Evolutionary conservation across 2,797 vertebrate species (phyloP).

Genomic region (Mycteria americana): DNA sequence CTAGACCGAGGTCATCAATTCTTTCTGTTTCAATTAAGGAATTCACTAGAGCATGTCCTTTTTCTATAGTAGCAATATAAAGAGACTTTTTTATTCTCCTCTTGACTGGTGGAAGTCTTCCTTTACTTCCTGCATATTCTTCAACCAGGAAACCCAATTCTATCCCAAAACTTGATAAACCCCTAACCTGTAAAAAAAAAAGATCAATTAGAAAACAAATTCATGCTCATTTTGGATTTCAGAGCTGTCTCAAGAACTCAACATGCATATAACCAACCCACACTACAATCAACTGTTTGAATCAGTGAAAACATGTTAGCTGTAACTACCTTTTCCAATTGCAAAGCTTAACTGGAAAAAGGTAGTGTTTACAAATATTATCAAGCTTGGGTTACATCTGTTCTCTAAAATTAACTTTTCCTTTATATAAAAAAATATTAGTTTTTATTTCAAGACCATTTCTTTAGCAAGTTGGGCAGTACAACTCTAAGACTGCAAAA

Average conservation of each 20-base stretch:
- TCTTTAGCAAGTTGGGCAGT: neutral
- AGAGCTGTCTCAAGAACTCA: neutral
- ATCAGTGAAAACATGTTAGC: neutral
- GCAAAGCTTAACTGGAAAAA: neutral
- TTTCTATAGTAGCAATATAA: conserved; percentile 94
- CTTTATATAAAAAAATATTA: neutral
- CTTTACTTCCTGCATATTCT: conserved; percentile 97
- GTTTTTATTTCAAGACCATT: neutral
- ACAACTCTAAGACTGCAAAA: neutral
- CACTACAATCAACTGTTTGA: neutral
- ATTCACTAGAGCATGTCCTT: conserved; percentile 91
- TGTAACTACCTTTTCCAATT: neutral
- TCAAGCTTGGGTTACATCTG: neutral
- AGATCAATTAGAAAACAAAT: neutral
- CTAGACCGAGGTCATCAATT: conserved; percentile 82
- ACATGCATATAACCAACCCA: neutral
- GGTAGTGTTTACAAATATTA: neutral
- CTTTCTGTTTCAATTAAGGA: conserved; percentile 87
- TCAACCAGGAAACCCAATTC: conserved; percentile 95
- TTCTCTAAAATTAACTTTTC: neutral
- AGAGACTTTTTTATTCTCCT: conserved; percentile 82
- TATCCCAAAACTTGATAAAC: conserved; percentile 87
- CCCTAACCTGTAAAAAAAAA: conserved; percentile 79
- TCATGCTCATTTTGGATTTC: neutral
- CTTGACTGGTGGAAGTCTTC: conserved; percentile 90